Evolutionary conservation across 1,140 invertebrate species (phyloP), one percentile per base, ranked within the genome.

Genomic region (Rhyzopertha dominica): DNA sequence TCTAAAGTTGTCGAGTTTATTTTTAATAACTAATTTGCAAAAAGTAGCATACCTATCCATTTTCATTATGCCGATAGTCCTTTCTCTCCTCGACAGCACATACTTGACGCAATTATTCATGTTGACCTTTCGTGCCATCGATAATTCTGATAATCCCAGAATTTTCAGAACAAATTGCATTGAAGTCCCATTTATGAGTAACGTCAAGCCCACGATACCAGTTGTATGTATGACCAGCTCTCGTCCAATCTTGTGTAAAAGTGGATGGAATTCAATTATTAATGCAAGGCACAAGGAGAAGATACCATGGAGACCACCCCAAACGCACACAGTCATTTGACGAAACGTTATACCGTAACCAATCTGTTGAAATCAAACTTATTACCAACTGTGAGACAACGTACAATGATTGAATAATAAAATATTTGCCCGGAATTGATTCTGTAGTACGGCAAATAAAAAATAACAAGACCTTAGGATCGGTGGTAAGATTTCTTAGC

Each of bases 71-170:
- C 65, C 65, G 5, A 72, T 66, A 24, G 65, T 69, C 1, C 67
- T 59, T 34, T 69, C 66, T 35, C 69, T 58, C 0, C 66, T 70
- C 18, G 58, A 40, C 60, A 69, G 67, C 38, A 72, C 54, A 1
- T 68, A 59, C 42, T 66, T 68, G 5, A 72, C 65, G 29, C 68
- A 69, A 32, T 70, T 70, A 0, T 67, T 70, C 69, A 72, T 72
- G 25, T 71, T 71, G 0, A 63, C 65, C 31, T 71, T 70, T 52
- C 70, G 69, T 1, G 68, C 64, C 3, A 68, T 43, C 0, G 69
- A 72, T 43, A 72, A 66, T 39, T 70, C 63, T 0, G 66, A 55
- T 4, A 72, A 28, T 0, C 69, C 68, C 2, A 72, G 52, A 10
- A 69, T 54, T 23, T 67, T 67, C 4, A 72, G 55, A 0, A 72